Evolutionary conservation across 1,140 invertebrate genomes (phyloP), one percentile per base, ranked within the genome.

Genomic region (Drosophila lacertosa): DNA sequence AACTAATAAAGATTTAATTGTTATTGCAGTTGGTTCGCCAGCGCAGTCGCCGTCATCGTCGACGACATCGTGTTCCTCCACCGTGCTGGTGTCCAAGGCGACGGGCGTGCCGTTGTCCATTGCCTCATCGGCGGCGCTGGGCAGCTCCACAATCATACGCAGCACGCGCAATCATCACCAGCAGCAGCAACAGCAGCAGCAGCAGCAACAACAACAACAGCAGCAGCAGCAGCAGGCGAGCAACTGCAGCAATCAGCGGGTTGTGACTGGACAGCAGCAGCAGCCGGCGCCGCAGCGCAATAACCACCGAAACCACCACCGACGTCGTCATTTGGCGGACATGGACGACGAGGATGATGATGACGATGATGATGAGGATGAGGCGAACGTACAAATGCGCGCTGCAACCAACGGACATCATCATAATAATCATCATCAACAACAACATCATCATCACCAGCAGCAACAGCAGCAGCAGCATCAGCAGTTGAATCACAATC

Each of bases 221-320:
- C 68, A 69, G 44, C 70, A 71, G 26, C 62, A 77, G 26, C 55
- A 57, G 35, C 7, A 40, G 51, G 24, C 26, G 29, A 42, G 18
- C 65, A 66, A 20, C 54, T 40, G 62, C 35, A 58, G 33, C 66
- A 72, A 42, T 63, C 60, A 74, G 26, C 72, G 75, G 48, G 47
- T 63, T 51, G 50, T 48, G 5, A 22, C 42, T 39, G 67, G 67
- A 44, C 60, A 73, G 15, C 77, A 78, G 40, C 67, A 60, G 47
- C 35, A 40, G 54, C 53, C 50, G 29, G 29, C 64, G 45, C 76
- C 73, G 47, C 77, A 79, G 60, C 81, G 89, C 33, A 90, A 83
- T 67, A 90, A 90, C 89, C 89, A 90, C 89, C 89, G 89, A 90
- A 90, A 89, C 57, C 84, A 90, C 84, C 89, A 89, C 75, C 89